Evolutionary conservation across 35 echinoderm and acorn worm genomes (phyloP), one percentile per base, ranked within the genome.

Genomic region (Heliocidaris tuberculata): DNA sequence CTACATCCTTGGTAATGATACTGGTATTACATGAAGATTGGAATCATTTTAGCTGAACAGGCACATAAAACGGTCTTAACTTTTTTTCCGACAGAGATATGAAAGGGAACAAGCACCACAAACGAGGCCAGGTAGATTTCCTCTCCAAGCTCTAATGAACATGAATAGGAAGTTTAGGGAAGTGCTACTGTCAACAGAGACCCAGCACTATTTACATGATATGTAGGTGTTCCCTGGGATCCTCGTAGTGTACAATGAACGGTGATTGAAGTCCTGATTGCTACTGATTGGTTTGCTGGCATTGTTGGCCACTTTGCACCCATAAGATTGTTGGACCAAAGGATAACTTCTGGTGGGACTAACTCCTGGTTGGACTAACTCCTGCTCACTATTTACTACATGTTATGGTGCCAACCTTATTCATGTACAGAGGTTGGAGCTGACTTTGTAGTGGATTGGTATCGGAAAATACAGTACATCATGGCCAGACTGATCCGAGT

Each of bases 111-210:
- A n/a, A 27, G 65, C 21, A 6, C 27, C 21, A n/a, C 35, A 78
- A 78, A 27, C 27, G 27, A 78, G 65, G 65, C 65, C 65, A 78
- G 65, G 65, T 78, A 78, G 65, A 78, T 78, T 78, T 78, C 65
- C 65, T 78, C 27, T 78, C 65, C 65, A 78, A 78, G 65, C 65
- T 78, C 65, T 78, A 78, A 78, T 78, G 65, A 78, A 78, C 65
- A 78, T 78, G 15, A 78, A 78, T 78, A 78, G 65, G 65, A 78
- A 78, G 65, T 78, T 78, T 24, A 78, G 65, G 65, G 65, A 78
- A 78, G 21, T 78, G 65, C 65, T n/a, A 78, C 65, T 78, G 65
- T 78, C 65, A 78, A 78, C 65, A 78, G 27, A 78, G 19, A 19
- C 21, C 65, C 1, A n/a, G 27, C 65, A 78, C 65, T n/a, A 19